Evolutionary conservation across 2,888 invertebrate genomes (phyloP), one percentile per base, ranked within the genome.

Genomic region (Cerastis rubricosa): DNA sequence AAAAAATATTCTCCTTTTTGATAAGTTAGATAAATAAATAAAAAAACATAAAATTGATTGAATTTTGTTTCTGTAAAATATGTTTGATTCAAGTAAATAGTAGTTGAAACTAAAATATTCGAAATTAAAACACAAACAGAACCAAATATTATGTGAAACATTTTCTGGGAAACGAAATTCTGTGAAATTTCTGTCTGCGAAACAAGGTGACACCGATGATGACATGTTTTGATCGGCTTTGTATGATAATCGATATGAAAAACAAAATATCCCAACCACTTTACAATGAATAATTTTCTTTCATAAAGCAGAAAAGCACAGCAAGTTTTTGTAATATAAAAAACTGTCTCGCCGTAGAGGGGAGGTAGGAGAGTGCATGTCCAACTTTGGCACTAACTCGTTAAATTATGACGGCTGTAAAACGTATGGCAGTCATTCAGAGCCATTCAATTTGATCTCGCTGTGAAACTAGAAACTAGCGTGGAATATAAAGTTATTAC

Each of bases 371-470:
- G 61, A 83, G 83, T 71, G 67, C 73, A 84, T 69, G 63, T 49
- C 69, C 12, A 85, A 85, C 57, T 74, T 71, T 69, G 19, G 43
- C 65, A 67, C 71, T 71, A 81, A 71, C 65, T 63, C 71, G 57
- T 45, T 72, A 76, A 81, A 66, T 81, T 85, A 85, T 85, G 73
- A 74, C 29, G 59, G 49, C 45, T 29, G 49, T 73, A 73, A 75
- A 76, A 63, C 79, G 57, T 79, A 84, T 79, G 57, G 65, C 64
- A 68, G 47, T 69, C 73, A 71, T 67, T 82, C 49, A 72, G 69
- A 74, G 69, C 63, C 57, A 72, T 85, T 83, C 63, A 77, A 83
- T 84, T 77, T 51, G 71, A 66, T 83, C 61, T 71, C 57, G 25
- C 6, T 11, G 9, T 49, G 71, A 69, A 64, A 63, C 57, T 64